These are phyloP conservation scores for Seriola quinqueradiata DNA, from an alignment of 2,113 vertebrate genomes.

Conservation along the genomic window DNA sequence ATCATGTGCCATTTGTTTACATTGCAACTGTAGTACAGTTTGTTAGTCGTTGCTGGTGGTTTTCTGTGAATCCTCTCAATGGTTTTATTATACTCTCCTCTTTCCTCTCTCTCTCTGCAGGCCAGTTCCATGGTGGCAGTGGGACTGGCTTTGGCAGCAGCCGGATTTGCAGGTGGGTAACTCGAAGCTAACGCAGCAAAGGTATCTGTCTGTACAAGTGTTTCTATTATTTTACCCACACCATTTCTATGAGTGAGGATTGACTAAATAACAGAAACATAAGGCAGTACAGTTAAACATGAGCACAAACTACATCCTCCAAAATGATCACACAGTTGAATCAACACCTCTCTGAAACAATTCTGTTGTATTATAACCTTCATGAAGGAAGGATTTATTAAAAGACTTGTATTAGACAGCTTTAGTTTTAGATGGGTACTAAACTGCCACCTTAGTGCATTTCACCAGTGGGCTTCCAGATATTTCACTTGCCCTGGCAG, in stretches of 20 bases:
- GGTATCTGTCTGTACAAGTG: background rate
- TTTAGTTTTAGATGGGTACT: background rate
- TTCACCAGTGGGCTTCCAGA: background rate
- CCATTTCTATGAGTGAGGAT: no score
- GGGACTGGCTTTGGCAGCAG: conserved; percentile 92
- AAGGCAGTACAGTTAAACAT: background rate
- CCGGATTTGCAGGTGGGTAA: conserved; percentile 92
- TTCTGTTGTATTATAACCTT: no score
- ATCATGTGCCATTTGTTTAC: conserved; percentile 15
- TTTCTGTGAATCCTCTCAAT: background rate
- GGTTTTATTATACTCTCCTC: background rate
- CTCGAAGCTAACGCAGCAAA: background rate
- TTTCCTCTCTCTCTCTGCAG: conserved; percentile 70
- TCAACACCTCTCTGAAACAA: background rate
- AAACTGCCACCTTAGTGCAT: background rate
- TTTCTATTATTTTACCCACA: background rate
- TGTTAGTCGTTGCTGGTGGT: background rate
- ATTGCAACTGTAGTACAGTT: background rate
- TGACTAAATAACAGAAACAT: no score
- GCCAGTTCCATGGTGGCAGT: conserved; percentile 92
- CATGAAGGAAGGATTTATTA: background rate
- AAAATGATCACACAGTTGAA: background rate
- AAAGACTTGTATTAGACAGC: no score
- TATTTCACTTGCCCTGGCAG: background rate
- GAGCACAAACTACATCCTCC: background rate